Base-by-base conservation (phyloP, 2,113 vertebrate genomes). In the Pristiophorus japonicus region DNA sequence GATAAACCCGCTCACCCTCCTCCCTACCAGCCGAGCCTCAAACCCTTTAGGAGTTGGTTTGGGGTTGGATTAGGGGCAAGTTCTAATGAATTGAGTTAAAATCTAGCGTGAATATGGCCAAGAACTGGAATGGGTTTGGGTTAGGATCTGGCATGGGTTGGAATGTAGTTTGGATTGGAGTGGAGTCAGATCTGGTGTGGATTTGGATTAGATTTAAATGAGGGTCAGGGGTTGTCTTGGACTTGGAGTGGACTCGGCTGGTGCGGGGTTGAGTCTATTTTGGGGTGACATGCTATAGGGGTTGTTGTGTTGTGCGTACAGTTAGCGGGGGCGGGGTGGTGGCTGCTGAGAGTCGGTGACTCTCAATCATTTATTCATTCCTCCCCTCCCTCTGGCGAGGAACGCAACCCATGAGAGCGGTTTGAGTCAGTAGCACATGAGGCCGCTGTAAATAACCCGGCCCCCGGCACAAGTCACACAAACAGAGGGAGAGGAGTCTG, bases 341-440 rank as follows among this genome's bases (percentile, higher is more conserved):
- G n/a, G 45, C 11, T 38, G 63, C 63, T 70, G 22, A 94, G n/a
- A 67, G 92, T 10, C 38, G 34, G 38, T 94, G 65, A 66, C 92
- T 94, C 92, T 66, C 92, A 70, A 94, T 67, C 92, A 66, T 94
- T 94, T 67, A 94, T 94, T 94, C 45, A 94, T 94, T 94, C 92
- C 92, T 94, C 92, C 65, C 65, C 65, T 70, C 92, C 65, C 92
- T 94, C 92, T 70, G 92, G 92, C 92, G 92, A 94, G 63, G 62
- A 94, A 94, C 7, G 59, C 90, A 93, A 93, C 90, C 90, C 90
- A 93, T 94, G 92, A 94, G 65, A 94, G 65, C 92, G 38, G 65
- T 22, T 94, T 94, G 92, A 94, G 92, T 94, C 92, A 94, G 92
- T 65, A 94, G 92, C 65, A 67, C 92, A 94, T 94, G 92, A 94